Base-by-base conservation (phyloP, 2,797 vertebrate genomes). In the Scolopax bukidnonensis region DNA sequence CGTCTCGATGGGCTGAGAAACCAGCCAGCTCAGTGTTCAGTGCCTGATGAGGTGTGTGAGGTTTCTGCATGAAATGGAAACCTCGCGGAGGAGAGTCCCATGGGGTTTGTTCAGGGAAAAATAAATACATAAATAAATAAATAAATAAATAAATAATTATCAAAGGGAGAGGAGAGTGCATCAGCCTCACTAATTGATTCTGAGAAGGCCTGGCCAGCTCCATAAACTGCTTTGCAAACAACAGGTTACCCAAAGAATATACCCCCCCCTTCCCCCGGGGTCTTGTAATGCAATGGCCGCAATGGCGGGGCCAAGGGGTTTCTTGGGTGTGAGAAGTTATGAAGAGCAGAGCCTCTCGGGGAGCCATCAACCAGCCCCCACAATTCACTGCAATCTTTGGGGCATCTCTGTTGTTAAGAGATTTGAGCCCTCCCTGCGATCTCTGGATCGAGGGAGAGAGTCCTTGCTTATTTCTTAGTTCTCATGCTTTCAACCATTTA, bases 401-500 rank as follows among this genome's bases (percentile, higher is more conserved):
- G 60, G 56, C 33, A 77, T 84, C 43, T 56, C 54, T 82, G 23
- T 41, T 76, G 36, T 56, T 78, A 16, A 63, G 67, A 21, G 16
- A 63, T 93, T 94, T 78, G 73, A 87, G 80, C 86, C 89, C 92
- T 87, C 89, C 92, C 84, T 93, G 75, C 83, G 81, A 83, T 74
- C 89, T 70, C 75, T 93, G 53, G 25, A 50, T 71, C 43, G 70
- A 87, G 71, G 38, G 63, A 87, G 67, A 73, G 75, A 43, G 53
- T 82, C 78, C 47, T 41, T 41, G 16, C 41, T 41, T 41, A 81
- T 78, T 94, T 89, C 90, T 87, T 95, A 95, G 90, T 96, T 96
- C 95, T 96, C 86, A 80, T 89, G 67, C 90, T 96, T 95, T 95
- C 86, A 73, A 93, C 88, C 92, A 89, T 96, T 92, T 94, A 96